Evolutionary conservation across 2,113 vertebrate species (phyloP), one percentile per base, ranked within the genome.

Genomic region (Patagioenas fasciata): DNA sequence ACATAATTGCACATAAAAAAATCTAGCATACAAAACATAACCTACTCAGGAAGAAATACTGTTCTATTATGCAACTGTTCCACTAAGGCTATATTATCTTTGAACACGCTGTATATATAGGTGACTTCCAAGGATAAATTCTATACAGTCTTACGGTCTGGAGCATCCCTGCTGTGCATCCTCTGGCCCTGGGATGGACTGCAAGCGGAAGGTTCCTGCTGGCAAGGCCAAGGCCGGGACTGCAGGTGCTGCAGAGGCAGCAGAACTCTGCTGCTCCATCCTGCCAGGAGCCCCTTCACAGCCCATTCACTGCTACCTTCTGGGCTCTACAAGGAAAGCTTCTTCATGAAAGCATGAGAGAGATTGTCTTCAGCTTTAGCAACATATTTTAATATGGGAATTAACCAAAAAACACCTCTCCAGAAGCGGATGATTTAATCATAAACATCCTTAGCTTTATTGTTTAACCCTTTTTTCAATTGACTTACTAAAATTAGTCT

Each of bases 11-110:
- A 50, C 16, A 38, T 9, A 12, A 85, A 58, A 78, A 71, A 48
- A 36, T 2, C 50, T 48, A 34, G 50, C 28, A 57, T 2, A 69
- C 31, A 31, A 58, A 89, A 67, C 23, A 44, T 36, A 71, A 79
- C 58, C 80, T 61, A 66, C 24, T 73, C 25, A 56, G 72, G 74
- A 88, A 77, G 80, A 28, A 80, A 73, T 42, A 5, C 3, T 32
- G 40, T 17, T 86, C 73, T 79, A 71, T 97, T 96, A 97, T 1
- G 93, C 94, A 97, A 97, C 73, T 3, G 8, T 77, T 89, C 86
- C 81, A n/a, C 65, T 89, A 54, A 86, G 85, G 74, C 6, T 61
- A 2, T 1, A 2, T 53, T 19, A 5, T 32, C 85, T 67, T 2
- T 44, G 57, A 70, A 26, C 57, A 20, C 16, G 9, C 34, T 2